These are phyloP conservation scores for Lophotriccus pileatus DNA, from an alignment of 2,797 vertebrate genomes.

Conservation along the genomic window DNA sequence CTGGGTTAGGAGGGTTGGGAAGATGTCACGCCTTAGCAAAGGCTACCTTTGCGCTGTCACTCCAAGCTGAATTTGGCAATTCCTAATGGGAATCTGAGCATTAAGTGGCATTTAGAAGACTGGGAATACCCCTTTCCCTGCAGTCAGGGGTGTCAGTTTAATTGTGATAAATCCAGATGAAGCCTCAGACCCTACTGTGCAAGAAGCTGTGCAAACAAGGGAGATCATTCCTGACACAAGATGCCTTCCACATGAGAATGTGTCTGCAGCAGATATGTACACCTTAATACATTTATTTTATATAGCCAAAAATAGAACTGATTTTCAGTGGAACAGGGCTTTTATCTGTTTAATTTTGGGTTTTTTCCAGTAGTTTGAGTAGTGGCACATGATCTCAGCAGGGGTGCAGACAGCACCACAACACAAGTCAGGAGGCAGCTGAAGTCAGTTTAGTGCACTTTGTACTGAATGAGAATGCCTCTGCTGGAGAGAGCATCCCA, in stretches of 20 bases:
- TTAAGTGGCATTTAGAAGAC: not conserved
- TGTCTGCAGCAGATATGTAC: not conserved
- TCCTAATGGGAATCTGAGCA: not conserved
- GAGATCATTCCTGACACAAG: not conserved
- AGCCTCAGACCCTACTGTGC: not conserved
- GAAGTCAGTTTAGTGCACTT: not conserved
- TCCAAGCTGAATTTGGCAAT: not conserved
- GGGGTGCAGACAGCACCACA: not conserved
- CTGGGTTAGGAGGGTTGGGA: not conserved
- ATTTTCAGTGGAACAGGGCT: not conserved
- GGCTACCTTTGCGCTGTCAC: not conserved
- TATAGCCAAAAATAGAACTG: not conserved
- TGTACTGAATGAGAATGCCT: not conserved
- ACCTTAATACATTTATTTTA: not conserved
- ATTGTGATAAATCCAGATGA: not conserved
- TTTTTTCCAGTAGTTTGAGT: not conserved
- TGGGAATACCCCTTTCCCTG: not conserved
- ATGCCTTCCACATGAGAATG: not conserved
- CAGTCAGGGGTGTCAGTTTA: not conserved
- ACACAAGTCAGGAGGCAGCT: not conserved
- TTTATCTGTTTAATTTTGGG: not conserved
- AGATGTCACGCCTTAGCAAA: not conserved
- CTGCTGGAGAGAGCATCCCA: not conserved
- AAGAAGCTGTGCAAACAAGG: not conserved
- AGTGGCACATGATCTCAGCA: not conserved